Conservation (phyloP, 2,113 vertebrate species). For the Nesogale talazaci region DNA sequence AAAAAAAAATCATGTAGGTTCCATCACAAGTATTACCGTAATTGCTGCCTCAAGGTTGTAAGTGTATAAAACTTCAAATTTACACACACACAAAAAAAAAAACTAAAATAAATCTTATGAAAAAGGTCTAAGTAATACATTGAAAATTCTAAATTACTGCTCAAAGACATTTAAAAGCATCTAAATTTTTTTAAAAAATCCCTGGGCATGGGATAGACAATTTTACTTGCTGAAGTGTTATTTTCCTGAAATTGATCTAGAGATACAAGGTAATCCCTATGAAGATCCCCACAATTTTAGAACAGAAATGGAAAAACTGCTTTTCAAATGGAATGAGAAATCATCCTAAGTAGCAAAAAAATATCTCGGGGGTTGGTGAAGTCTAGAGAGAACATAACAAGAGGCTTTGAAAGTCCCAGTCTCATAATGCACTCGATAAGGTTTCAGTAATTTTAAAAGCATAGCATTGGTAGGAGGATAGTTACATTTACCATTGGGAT, state of each 20-base stretch:
- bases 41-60: background rate
- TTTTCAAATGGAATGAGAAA: background rate
- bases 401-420: background rate
- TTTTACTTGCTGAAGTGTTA: background rate
- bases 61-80: background rate
- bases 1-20: background rate
- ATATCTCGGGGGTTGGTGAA: background rate
- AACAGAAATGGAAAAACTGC: background rate
- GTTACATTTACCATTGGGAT: background rate
- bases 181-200: background rate
- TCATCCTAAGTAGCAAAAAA: background rate
- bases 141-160: background rate
- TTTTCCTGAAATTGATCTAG: background rate
- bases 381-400: background rate
- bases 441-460: background rate
- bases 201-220: background rate
- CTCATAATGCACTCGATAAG: background rate
- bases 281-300: background rate
- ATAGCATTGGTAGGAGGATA: background rate
- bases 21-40: background rate
- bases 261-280: background rate
- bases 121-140: background rate
- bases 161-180: background rate
- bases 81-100: too few species aligned
- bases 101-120: background rate